These are phyloP conservation scores for Lophotriccus pileatus DNA, from an alignment of 2,797 vertebrate species.

Conservation along the genomic window DNA sequence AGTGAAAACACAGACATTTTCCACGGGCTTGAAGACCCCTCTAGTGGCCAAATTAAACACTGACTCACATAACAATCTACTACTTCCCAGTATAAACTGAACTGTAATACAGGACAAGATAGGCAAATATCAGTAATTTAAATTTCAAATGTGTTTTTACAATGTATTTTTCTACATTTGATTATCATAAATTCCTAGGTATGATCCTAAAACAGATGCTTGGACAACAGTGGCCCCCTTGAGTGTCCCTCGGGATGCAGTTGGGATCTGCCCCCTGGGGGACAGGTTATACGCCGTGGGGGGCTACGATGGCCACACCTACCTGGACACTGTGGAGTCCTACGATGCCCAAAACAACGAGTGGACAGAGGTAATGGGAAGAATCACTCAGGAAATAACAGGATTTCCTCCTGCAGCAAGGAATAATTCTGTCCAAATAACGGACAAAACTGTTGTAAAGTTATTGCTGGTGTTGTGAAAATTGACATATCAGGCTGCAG, in stretches of 20 bases:
- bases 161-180: not conserved
- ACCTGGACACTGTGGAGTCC: constrained; percentile 92
- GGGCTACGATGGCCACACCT: constrained; percentile 92
- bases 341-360: constrained; percentile 95
- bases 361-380: constrained; percentile 88
- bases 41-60: constrained; percentile 38
- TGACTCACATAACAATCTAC: accelerated
- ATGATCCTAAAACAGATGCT: constrained; percentile 93
- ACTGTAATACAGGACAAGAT: not conserved
- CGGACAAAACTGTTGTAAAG: accelerated
- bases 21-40: not conserved
- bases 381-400: accelerated
- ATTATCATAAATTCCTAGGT: constrained; percentile 74
- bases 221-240: constrained; percentile 94
- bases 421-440: not conserved
- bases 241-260: constrained; percentile 89
- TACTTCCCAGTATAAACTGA: accelerated
- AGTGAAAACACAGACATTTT: not conserved
- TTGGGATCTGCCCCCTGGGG: constrained; percentile 90
- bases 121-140: not conserved
- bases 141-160: not conserved
- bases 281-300: constrained; percentile 93
- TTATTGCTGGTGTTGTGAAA: accelerated
- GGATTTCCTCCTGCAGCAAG: not conserved
- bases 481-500: accelerated